A percentile compares a stretch with the other conserved stretches of the same genome.
Conservation (phyloP, 2,797 vertebrate species). For the Streptopelia turtur region DNA sequence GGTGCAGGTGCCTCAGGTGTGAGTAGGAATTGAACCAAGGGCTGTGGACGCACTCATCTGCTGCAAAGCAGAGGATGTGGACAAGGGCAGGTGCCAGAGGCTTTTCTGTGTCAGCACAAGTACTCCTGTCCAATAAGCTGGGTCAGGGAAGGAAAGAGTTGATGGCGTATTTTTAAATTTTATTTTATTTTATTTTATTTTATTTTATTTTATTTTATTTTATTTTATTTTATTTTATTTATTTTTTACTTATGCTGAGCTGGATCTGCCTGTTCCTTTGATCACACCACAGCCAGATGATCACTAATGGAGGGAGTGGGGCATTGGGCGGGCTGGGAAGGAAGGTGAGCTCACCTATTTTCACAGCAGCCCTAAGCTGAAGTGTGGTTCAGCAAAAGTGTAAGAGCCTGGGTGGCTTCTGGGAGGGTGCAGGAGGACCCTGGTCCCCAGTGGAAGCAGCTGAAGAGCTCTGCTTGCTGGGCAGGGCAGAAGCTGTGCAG, state of each 20-base stretch:
- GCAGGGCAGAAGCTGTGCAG: rapidly evolving
- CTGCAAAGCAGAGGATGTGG: background rate
- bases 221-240: background rate
- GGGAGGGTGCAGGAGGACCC: background rate
- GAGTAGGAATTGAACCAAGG: background rate
- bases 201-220: background rate
- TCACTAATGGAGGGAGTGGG: background rate
- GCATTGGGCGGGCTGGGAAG: rapidly evolving
- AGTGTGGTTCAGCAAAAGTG: background rate
- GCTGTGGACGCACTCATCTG: background rate
- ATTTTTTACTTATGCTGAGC: background rate
- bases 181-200: background rate
- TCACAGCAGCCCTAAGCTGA: background rate
- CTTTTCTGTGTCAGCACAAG: background rate
- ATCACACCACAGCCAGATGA: background rate
- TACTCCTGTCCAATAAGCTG: background rate
- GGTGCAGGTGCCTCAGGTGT: background rate
- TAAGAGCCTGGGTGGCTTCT: background rate
- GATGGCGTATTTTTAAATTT: background rate
- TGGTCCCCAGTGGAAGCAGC: background rate
- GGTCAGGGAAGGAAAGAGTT: background rate
- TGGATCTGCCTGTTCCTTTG: background rate
- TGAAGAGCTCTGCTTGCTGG: background rate
- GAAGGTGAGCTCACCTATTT: background rate
- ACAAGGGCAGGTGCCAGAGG: background rate